Base-by-base conservation (phyloP, 2,797 vertebrate genomes). In the Acropternis orthonyx region DNA sequence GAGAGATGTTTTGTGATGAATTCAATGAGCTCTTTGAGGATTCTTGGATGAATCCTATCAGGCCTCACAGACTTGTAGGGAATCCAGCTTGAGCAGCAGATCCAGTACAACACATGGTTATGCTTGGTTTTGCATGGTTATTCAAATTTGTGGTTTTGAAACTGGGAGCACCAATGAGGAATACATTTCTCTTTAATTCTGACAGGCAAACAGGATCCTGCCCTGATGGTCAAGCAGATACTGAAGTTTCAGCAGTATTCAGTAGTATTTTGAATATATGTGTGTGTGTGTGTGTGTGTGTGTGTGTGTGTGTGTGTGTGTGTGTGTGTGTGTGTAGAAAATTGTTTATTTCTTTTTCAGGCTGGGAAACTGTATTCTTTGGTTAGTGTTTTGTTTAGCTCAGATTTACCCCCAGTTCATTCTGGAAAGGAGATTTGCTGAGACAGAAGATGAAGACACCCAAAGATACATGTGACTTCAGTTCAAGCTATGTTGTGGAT, bases 261-360 rank as follows among this genome's bases (percentile, higher is more conserved):
- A 69, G 7, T 3, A n/a, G 7, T 44, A 14, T 23, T n/a, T 68
- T 58, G 56, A 62, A 27, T 59, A 28, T 23, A 8, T 76, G 22
- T 34, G 5, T 14, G n/a, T 22, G 20, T 55, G 21, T 61, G 19
- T 52, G n/a, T n/a, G n/a, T n/a, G 22, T 9, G 8, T 27, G 34
- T 18, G 7, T 26, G 56, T 61, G 10, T 58, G 3, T 20, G 16
- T 6, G 22, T 9, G 8, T 27, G 34, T 18, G 7, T 26, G 22
- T 9, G 8, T 27, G 34, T 18, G 7, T 26, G 56, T 61, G 10
- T 58, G 3, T 20, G 16, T 6, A 37, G 14, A 16, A 72, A 6
- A 4, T 37, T 56, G 16, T 0, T 48, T 66, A 5, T 24, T 66
- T 61, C 1, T 41, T 67, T 37, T 72, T 5, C 0, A 1, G 22